Evolutionary conservation across 2,113 vertebrate species (phyloP), one percentile per base, ranked within the genome.

Genomic region (Ceratotherium simum): DNA sequence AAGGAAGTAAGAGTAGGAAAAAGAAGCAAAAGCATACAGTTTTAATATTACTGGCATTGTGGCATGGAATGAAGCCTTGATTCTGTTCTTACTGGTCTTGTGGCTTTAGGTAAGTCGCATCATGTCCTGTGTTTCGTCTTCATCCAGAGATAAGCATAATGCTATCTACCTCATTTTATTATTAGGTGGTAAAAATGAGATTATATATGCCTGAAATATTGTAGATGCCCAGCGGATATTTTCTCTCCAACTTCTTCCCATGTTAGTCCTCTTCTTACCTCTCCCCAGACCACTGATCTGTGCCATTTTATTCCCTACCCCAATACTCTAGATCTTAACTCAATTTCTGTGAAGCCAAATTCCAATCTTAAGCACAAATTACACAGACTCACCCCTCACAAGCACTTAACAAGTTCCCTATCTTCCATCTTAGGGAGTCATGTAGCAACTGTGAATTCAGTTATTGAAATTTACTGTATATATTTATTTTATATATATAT

Each of bases 351-450:
- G 51, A 96, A 73, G 65, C 21, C 8, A 87, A 87, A 90, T 79
- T 82, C 1, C 25, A 81, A 18, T 58, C 84, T 65, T 82, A 94
- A 79, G 36, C 13, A 79, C 0, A 27, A 3, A 29, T 39, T 84
- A 8, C 10, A n/a, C 8, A 60, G 3, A 56, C 8, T 65, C 31
- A 76, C 12, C 51, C 51, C 14, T 73, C 31, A 73, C 0, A 29
- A 78, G 51, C 27, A 83, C 88, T 97, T 87, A 96, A 84, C 75
- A 96, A 62, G 7, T 92, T 62, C 31, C 2, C 46, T 92, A 13
- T 27, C 60, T 42, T 92, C 42, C 31, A 51, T 83, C 3, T 36
- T 29, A 91, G 27, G 18, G 42, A 94, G 60, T 72, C n/a, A 51
- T 87, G 25, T 36, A 69, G 69, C 18, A 78, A 56, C 11, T 65